Evolutionary conservation across 30 jellyfish, hydroid and myxozoan species (phyloP).

Genomic region (Pelagia noctiluca): DNA sequence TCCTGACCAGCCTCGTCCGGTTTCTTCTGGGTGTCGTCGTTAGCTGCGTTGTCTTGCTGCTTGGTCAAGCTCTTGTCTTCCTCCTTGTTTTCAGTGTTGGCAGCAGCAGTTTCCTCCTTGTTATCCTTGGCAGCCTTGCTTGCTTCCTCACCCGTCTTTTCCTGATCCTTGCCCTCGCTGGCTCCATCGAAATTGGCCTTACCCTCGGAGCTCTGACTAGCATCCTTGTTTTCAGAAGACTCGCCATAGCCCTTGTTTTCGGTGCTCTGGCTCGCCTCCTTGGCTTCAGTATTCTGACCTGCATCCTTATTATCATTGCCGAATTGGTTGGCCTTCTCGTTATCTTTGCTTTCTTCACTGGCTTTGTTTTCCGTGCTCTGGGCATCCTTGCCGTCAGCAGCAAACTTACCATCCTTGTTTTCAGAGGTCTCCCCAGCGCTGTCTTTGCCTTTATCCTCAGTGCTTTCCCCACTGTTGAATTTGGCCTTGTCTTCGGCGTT

Average conservation of each 20-base stretch:
- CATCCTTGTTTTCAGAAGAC: neutral
- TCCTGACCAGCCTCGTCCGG: constrained; percentile 14
- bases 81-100: neutral
- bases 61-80: neutral
- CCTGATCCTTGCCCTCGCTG: neutral
- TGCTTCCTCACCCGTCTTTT: constrained; percentile 10
- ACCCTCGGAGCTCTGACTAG: neutral
- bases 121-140: constrained; percentile 15
- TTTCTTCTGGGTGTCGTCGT: neutral
- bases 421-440: too few relatives aligned
- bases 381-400: constrained; percentile 9
- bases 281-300: neutral
- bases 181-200: constrained; percentile 19
- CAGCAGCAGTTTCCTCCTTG: constrained; percentile 45
- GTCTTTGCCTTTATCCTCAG: constrained; percentile 6
- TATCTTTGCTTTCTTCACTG: constrained; percentile 25
- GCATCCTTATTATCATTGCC: neutral
- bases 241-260: neutral
- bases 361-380: neutral
- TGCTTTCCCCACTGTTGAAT: neutral
- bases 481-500: neutral
- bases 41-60: neutral
- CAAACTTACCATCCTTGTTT: constrained; percentile 1
- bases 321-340: constrained; percentile 22
- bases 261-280: constrained; percentile 22